Evolutionary conservation across 1,140 invertebrate genomes (phyloP).

Genomic region (Sinonovacula constricta): DNA sequence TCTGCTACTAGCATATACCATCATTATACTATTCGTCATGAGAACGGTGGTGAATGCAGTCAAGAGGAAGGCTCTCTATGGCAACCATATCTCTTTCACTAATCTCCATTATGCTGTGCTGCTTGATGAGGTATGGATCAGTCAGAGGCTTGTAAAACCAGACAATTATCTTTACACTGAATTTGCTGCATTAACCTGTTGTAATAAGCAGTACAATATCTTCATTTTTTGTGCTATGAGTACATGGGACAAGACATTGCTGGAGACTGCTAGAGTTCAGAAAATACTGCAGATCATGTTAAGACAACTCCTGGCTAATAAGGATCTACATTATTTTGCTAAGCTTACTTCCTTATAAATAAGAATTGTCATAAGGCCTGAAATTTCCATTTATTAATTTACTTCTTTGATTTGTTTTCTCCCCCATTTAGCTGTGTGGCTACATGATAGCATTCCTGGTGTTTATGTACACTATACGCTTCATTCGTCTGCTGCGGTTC

Average conservation of each 20-base stretch:
- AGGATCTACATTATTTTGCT: too few relatives aligned
- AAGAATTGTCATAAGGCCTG: too few relatives aligned
- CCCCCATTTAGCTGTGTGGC: slow-evolving; percentile 68
- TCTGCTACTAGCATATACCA: slow-evolving; percentile 35
- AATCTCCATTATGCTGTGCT: slow-evolving; percentile 54
- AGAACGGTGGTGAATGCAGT: slow-evolving; percentile 46
- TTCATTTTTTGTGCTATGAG: too few relatives aligned
- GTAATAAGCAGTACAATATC: too few relatives aligned
- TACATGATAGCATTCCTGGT: slow-evolving; percentile 74
- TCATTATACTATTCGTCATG: slow-evolving; percentile 56
- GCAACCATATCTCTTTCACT: slow-evolving; percentile 45
- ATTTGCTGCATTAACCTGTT: background rate
- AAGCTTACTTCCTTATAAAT: too few relatives aligned
- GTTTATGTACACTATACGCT: slow-evolving; percentile 78
- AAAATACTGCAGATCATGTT: too few relatives aligned
- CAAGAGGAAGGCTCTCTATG: slow-evolving; percentile 48
- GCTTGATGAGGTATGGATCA: slow-evolving; percentile 65
- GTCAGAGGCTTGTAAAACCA: background rate
- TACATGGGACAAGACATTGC: too few relatives aligned
- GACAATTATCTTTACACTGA: background rate
- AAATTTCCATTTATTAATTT: too few relatives aligned
- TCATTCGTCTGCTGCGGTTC: slow-evolving; percentile 78
- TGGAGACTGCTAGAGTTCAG: too few relatives aligned
- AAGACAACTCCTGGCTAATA: too few relatives aligned
- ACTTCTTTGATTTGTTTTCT: too few relatives aligned